These are phyloP conservation scores for Glaucomys volans DNA, from an alignment of 2,113 vertebrate species.

Conservation along the genomic window DNA sequence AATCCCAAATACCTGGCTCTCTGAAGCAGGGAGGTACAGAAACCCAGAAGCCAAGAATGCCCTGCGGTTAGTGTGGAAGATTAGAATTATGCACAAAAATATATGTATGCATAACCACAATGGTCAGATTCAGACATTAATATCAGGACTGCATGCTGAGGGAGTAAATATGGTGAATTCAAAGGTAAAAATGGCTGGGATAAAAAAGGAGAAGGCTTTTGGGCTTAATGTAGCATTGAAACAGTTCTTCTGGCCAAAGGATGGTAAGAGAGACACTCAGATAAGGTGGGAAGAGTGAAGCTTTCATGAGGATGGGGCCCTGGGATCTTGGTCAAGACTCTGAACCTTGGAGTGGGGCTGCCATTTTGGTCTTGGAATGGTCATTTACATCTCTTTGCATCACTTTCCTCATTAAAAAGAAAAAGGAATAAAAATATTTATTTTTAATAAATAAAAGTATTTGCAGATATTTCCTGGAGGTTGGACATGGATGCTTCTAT, in stretches of 20 bases:
- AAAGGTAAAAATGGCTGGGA: not conserved
- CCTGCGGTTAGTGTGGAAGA: not conserved
- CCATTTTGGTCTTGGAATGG: not conserved
- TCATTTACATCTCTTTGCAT: not conserved
- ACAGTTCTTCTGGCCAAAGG: not conserved
- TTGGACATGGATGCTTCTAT: not conserved
- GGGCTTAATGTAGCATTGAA: not conserved
- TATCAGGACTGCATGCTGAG: not conserved
- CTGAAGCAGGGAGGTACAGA: constrained; percentile 17
- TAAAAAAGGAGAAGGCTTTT: not conserved
- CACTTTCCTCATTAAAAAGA: not conserved
- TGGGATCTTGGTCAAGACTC: not conserved
- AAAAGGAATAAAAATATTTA: no score
- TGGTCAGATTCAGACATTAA: not conserved
- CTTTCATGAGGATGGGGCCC: not conserved
- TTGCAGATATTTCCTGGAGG: not conserved
- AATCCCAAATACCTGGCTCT: constrained; percentile 66
- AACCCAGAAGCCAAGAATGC: not conserved
- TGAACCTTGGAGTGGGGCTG: not conserved
- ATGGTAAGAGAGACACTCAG: not conserved
- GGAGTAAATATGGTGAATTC: not conserved
- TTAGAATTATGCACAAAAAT: not conserved
- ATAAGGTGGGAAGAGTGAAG: not conserved
- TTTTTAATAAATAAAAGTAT: not conserved
- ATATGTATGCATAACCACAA: not conserved